Evolutionary conservation across 2,888 invertebrate species (phyloP), one percentile per base, ranked within the genome.

Genomic region (Lottia scabra): DNA sequence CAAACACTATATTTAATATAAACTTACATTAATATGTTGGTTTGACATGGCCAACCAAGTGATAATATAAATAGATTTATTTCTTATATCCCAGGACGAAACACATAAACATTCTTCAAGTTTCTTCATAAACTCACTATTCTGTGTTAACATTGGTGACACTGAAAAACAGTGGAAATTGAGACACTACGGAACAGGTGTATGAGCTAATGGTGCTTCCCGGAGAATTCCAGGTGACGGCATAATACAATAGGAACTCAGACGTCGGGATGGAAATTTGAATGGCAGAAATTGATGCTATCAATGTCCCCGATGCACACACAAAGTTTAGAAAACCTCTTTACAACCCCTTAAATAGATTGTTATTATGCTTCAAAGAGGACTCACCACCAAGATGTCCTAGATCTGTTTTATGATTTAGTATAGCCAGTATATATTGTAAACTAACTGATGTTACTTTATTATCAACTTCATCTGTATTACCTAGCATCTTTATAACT

Each of bases 361-460:
- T n/a, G n/a, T n/a, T n/a, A n/a, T n/a, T n/a, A n/a, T n/a, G n/a
- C n/a, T n/a, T n/a, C n/a, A n/a, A n/a, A n/a, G n/a, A 10, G 38
- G 10, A 38, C 56, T 56, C 13, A 56, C 56, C 56, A 56, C 56
- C 56, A 56, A 56, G 56, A 56, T 56, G 56, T 56, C 56, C 56
- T 19, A 56, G 56, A 56, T 56, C 56, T 56, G 56, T 56, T 23
- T 56, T 56, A 56, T 56, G 56, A 56, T 56, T 19, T 19, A 56
- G 56, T 56, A 56, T 56, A 23, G 19, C 3, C 19, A 56, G 56
- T 56, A 56, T 56, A 56, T 56, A 56, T 56, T 56, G 56, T 56
- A 56, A 56, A 19, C 56, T 56, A 56, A 56, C 56, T n/a, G 56
- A 56, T 56, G 56, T 56, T 56, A 23, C 8, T 23, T 19, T 23